Percentiles rank a stretch among this genome's conserved stretches.
Evolutionary conservation across 2,888 invertebrate species (phyloP).

Genomic region (Eristalis arbustorum): DNA sequence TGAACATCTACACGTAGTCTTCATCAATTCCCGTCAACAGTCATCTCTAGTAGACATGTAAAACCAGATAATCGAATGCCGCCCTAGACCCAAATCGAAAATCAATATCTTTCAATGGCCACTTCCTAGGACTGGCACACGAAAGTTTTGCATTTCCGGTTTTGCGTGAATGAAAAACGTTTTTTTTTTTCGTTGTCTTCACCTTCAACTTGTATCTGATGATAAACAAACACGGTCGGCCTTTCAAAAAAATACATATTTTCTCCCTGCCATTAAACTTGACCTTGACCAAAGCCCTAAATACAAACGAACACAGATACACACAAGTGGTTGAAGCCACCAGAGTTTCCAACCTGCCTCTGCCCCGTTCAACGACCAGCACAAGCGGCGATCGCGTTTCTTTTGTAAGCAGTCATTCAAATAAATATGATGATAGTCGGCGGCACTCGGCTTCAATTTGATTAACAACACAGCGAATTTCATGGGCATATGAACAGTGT

Average conservation of each 20-base stretch:
- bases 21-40: not conserved
- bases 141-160: constrained; percentile 13
- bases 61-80: not conserved
- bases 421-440: constrained; percentile 5
- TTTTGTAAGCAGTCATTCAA: not conserved
- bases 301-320: not conserved
- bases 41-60: not conserved
- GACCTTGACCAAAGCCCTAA: constrained; percentile 65
- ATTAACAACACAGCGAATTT: constrained; percentile 1
- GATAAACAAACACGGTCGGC: not conserved
- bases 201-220: not conserved
- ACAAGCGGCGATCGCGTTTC: not conserved
- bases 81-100: not conserved
- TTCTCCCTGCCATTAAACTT: constrained; percentile 52
- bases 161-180: not conserved
- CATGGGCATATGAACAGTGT: not conserved
- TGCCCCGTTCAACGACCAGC: not conserved
- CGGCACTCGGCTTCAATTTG: not conserved
- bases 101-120: not conserved
- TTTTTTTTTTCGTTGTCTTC: not conserved
- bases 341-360: not conserved
- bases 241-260: constrained; percentile 10
- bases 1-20: not conserved
- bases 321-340: not conserved
- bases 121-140: not conserved